Base-by-base conservation (phyloP, 2,888 invertebrate genomes). In the Parnassius apollo region DNA sequence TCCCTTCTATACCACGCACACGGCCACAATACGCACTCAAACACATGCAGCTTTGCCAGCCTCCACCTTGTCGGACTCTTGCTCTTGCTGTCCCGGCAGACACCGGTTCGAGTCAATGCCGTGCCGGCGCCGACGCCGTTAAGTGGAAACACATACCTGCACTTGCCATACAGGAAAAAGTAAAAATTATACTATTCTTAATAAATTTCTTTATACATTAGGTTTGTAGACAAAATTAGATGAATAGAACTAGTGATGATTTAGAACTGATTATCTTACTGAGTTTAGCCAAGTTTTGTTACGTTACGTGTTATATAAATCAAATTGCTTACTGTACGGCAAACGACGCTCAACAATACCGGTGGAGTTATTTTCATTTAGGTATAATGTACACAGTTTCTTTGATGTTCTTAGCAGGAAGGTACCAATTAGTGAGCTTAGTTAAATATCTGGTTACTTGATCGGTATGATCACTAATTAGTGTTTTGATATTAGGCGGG, bases 231-330 rank as follows among this genome's bases (percentile, higher is more conserved):
- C 10, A 13, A 35, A 35, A 62, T 62, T 48, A 62, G 46, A 50
- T 62, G 18, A 18, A 18, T 18, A 18, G 18, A 53, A 58, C 48
- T 25, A 53, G 48, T 46, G 58, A 3, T 52, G 49, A 49, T 62
- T 57, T 45, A 35, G 35, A 58, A 49, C 48, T 53, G 53, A 54
- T 54, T 49, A 58, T 58, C 48, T 49, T 52, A 46, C 42, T 54
- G 42, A 53, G 46, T 54, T 62, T 53, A 62, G 42, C 57, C 58
- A 25, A 49, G 62, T 62, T 58, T 53, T 62, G 53, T 59, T 63
- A 49, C 50, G 58, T 58, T 58, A 63, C 54, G 58, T 59, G 62
- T 63, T 63, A 63, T 59, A 63, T 63, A 63, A 63, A 62, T 62
- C 62, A 62, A 62, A 63, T 55, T 50, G 51, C 50, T 55, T 50